A percentile compares a stretch with the other conserved stretches of the same genome.
Evolutionary conservation across 2,888 invertebrate species (phyloP).

Genomic region (Neocrepidodera transversa): DNA sequence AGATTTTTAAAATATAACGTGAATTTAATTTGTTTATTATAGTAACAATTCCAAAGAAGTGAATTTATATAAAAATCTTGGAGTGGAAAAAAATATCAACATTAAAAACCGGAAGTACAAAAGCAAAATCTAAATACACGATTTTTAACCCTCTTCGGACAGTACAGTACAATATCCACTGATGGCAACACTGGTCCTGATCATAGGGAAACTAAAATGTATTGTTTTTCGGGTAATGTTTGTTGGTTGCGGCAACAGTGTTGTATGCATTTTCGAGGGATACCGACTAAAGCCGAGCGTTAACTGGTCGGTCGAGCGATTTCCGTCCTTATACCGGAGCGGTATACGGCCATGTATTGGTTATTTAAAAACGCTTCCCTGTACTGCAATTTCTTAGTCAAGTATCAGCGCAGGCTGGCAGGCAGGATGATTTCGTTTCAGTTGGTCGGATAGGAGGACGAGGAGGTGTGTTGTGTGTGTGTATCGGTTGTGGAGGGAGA

Average conservation of each 20-base stretch:
- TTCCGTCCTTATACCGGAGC: slow-evolving; percentile 18
- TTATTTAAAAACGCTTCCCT: slow-evolving; percentile 48
- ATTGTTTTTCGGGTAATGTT: too few relatives aligned
- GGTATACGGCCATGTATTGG: slow-evolving; percentile 14
- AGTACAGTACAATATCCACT: too few relatives aligned
- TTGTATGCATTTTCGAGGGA: slow-evolving; percentile 12
- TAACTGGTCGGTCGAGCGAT: slow-evolving; percentile 42
- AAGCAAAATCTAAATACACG: too few relatives aligned
- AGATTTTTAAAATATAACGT: too few relatives aligned
- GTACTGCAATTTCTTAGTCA: slow-evolving; percentile 37
- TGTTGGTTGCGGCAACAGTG: slow-evolving; percentile 3
- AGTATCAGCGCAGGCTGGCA: slow-evolving; percentile 32
- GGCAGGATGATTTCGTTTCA: slow-evolving; percentile 58
- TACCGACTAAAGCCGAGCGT: slow-evolving; percentile 24
- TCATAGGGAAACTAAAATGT: too few relatives aligned
- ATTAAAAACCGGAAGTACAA: too few relatives aligned
- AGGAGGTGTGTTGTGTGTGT: slow-evolving; percentile 46
- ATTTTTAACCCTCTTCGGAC: too few relatives aligned
- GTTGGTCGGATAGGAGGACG: slow-evolving; percentile 53
- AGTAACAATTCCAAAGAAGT: too few relatives aligned
- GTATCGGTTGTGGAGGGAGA: slow-evolving; percentile 53
- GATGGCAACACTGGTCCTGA: too few relatives aligned
- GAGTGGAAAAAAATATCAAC: too few relatives aligned
- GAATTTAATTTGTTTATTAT: too few relatives aligned
- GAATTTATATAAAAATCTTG: too few relatives aligned